Percentiles rank a stretch among this genome's conserved stretches.
phyloP scores from a whole-genome alignment of 2,113 vertebrate species.

The Bubo blakistoni region DNA sequence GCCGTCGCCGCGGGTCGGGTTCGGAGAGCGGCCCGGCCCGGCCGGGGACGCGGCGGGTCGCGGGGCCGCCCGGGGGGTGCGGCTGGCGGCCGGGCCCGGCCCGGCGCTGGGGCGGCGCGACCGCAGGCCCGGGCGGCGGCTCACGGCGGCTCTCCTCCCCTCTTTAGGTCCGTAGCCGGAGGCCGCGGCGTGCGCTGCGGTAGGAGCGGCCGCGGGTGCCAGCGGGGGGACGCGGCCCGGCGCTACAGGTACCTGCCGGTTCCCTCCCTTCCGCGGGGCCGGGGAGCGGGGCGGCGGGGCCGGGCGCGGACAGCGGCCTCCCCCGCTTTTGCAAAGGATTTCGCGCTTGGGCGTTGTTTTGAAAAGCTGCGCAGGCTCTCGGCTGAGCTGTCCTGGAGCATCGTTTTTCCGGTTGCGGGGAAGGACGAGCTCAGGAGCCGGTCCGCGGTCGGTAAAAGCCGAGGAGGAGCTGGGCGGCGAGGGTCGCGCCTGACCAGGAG shows the following conservation, averaged over 20 bases:
- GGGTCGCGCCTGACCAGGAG: not conserved
- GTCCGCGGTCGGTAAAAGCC: not conserved
- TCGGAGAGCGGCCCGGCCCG: no score
- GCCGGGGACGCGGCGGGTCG: not conserved
- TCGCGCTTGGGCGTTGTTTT: rapidly evolving
- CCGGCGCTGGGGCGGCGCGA: not conserved
- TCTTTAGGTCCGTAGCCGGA: slow-evolving; percentile 31
- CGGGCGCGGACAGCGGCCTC: not conserved
- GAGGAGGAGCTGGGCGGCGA: no score
- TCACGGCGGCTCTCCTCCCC: slow-evolving; percentile 13
- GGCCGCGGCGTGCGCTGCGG: not conserved
- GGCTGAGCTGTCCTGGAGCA: not conserved
- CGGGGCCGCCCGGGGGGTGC: not conserved
- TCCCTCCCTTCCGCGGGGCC: not conserved
- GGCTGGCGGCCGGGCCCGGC: not conserved
- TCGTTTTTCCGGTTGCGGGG: not conserved
- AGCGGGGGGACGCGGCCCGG: slow-evolving; percentile 40
- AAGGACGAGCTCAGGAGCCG: not conserved
- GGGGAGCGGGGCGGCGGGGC: not conserved
- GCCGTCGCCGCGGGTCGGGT: not conserved
- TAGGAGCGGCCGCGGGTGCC: slow-evolving; percentile 38
- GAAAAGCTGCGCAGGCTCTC: not conserved
- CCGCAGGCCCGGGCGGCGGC: not conserved
- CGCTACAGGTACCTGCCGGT: slow-evolving; percentile 16
- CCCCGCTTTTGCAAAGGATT: not conserved